Evolutionary conservation across 2,888 invertebrate species (phyloP), one percentile per base, ranked within the genome.

Genomic region (Sinentomon sp.): DNA sequence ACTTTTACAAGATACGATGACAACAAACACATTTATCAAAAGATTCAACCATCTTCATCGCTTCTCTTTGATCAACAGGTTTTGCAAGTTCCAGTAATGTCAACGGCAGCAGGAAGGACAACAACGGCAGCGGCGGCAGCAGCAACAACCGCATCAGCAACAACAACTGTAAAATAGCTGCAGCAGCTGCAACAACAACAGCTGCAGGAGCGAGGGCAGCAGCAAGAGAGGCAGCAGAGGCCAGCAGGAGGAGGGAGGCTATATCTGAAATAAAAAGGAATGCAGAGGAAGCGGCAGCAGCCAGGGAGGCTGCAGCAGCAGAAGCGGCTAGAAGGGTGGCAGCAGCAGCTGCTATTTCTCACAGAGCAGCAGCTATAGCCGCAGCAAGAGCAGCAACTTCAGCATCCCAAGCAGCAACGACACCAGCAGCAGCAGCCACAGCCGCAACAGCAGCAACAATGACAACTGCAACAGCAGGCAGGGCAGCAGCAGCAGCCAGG

Each of bases 361-460:
- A 21, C 16, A 28, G 12, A 7, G n/a, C 32, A 37, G 34, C 38
- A 43, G 30, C 55, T 55, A 33, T 60, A 60, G 49, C 60, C 60
- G 46, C 53, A 59, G 18, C 57, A 56, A 50, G 63, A 56, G 27
- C 36, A 33, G 12, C 38, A 36, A 14, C 33, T 33, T 17, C 39
- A 30, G 12, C 35, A 36, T 3, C 27, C 61, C 61, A 48, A 57
- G 62, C 50, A 41, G 49, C 50, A 40, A 64, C 64, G 53, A 59
- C 66, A 58, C 50, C 60, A 60, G 28, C 48, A 53, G 21, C 49
- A 49, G 23, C 40, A 42, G 39, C 36, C 40, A 40, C 35, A 40
- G 35, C 35, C 19, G 37, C 32, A 21, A 20, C 33, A 36, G 6
- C 35, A 36, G 30, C 34, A 40, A 39, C 25, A 37, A 34, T 22